Conservation (phyloP, 2,797 vertebrate species). For the Pogoniulus pusillus region DNA sequence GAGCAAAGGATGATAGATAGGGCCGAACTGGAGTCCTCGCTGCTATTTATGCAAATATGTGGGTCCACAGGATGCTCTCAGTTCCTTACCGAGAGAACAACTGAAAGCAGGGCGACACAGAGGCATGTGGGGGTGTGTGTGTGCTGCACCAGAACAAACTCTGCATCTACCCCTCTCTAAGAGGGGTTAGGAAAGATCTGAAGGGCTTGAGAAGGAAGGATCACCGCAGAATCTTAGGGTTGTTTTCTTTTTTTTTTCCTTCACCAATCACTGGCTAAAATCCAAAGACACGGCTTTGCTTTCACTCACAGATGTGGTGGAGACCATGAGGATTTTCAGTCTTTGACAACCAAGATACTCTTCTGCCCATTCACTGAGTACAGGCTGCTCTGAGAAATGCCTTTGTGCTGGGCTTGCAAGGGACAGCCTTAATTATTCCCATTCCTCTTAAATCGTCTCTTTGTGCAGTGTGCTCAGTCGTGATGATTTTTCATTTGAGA, state of each 20-base stretch:
- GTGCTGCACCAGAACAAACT: background rate
- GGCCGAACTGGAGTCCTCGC: background rate
- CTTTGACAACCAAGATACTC: slow-evolving; percentile 20
- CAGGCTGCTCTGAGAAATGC: slow-evolving; percentile 52
- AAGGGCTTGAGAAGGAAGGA: background rate
- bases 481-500: slow-evolving; percentile 68
- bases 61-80: background rate
- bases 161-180: background rate
- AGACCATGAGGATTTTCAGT: slow-evolving; percentile 27
- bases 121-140: fast-evolving
- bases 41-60: slow-evolving; percentile 2
- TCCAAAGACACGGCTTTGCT: background rate
- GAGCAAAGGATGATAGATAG: background rate
- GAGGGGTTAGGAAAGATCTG: background rate
- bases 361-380: slow-evolving; percentile 53
- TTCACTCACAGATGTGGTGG: background rate
- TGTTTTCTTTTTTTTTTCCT: background rate
- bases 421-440: slow-evolving; percentile 60
- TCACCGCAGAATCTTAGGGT: background rate
- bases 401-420: slow-evolving; percentile 61
- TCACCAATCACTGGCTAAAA: background rate
- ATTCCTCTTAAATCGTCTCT: slow-evolving; percentile 67
- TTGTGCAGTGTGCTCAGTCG: slow-evolving; percentile 48
- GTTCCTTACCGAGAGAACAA: background rate
- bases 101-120: background rate